Base-by-base conservation (phyloP, 2,113 vertebrate genomes). In the Nyctereutes procyonoides region DNA sequence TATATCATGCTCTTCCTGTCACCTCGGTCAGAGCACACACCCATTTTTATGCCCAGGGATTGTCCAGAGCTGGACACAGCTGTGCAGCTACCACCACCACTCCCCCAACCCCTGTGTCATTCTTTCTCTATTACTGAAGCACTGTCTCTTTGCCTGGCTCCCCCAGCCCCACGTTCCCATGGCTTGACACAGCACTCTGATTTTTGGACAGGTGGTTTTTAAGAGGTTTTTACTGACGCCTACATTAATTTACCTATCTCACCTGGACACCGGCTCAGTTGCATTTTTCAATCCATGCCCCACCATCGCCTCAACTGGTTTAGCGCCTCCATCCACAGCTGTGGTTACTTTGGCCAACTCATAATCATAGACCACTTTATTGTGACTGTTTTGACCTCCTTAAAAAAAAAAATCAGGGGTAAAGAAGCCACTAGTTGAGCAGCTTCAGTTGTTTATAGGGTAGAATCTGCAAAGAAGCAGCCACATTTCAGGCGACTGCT, bases 401-500 rank as follows among this genome's bases (percentile, higher is more conserved):
- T 3, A 15, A 48, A 48, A 28, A 76, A 28, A 74, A 67, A 63
- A 74, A 74, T 55, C 51, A 1, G 26, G 74, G 26, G n/a, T 0
- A 3, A 10, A 19, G 1, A 51, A 4, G 4, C 6, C 76, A 10
- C 38, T 26, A 19, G 22, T 26, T 76, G 60, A n/a, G n/a, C 15
- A 35, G 16, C 48, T 28, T 19, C 13, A 0, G 9, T 20, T 74
- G 43, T 87, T 93, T 83, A 20, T 83, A 94, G 48, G 69, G 17
- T 80, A 67, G 17, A 24, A 16, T 55, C 73, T 71, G 22, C 11
- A 43, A 48, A 69, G 11, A 16, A 38, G 77, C 81, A 91, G 13
- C 56, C 77, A 48, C 30, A 80, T 97, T 90, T 65, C 93, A 95
- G 95, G 89, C n/a, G 58, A 74, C 94, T 86, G 63, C 83, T 94